Conservation (phyloP, 2,113 vertebrate genomes). For the Rana temporaria region DNA sequence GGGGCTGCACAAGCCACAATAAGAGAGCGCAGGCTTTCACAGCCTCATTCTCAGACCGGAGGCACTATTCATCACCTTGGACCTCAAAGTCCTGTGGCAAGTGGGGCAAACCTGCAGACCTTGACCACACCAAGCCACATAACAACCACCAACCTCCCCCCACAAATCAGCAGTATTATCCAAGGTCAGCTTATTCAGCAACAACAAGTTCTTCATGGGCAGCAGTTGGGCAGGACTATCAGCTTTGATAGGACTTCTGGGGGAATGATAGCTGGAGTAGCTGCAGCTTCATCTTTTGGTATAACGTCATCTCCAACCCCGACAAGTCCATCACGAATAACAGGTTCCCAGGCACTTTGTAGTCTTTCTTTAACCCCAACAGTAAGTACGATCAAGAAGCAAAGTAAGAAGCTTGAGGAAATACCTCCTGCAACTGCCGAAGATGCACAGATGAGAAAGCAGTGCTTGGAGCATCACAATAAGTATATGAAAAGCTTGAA, state of each 20-base stretch:
- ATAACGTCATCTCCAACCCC: slow-evolving; percentile 85
- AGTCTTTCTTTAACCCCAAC: slow-evolving; percentile 78
- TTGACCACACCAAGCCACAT: slow-evolving; percentile 86
- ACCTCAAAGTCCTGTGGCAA: slow-evolving; percentile 90
- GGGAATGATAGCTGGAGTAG: slow-evolving; percentile 79
- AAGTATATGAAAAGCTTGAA: slow-evolving; percentile 90
- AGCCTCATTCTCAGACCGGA: slow-evolving; percentile 90
- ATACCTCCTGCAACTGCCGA: slow-evolving; percentile 90
- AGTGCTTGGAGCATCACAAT: slow-evolving; percentile 90
- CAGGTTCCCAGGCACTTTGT: slow-evolving; percentile 79
- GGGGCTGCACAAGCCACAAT: slow-evolving; percentile 68
- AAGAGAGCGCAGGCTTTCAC: slow-evolving; percentile 85
- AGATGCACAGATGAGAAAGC: slow-evolving; percentile 90
- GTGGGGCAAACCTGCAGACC: slow-evolving; percentile 75
- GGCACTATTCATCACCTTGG: slow-evolving; percentile 92
- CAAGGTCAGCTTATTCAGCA: slow-evolving; percentile 85
- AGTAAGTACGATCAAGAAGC: slow-evolving; percentile 80
- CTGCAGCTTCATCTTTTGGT: slow-evolving; percentile 78
- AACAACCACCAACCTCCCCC: slow-evolving; percentile 88
- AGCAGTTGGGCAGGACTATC: slow-evolving; percentile 72
- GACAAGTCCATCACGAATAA: slow-evolving; percentile 87
- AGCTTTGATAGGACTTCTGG: slow-evolving; percentile 83
- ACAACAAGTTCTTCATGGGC: slow-evolving; percentile 74
- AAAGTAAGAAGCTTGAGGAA: slow-evolving; percentile 89
- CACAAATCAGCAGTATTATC: slow-evolving; percentile 93